Base-by-base conservation (phyloP, 2,797 vertebrate species). In the Sebastes vulpes region DNA sequence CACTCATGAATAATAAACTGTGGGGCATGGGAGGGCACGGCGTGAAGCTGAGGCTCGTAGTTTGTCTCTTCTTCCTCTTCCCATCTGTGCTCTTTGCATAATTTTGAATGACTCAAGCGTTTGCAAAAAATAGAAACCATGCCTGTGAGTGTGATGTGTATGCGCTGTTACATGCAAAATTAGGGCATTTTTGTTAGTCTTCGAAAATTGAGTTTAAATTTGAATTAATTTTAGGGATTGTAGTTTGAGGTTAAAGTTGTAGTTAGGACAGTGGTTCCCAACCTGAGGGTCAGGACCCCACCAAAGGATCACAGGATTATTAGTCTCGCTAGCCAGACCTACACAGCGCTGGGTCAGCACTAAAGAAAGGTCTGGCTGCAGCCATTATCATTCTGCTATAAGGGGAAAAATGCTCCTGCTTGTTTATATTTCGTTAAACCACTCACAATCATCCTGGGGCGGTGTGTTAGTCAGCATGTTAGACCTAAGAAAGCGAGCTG, bases 1-100 rank as follows among this genome's bases (percentile, higher is more conserved):
- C 29, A 73, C 56, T 79, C 75, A 81, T 82, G 79, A 83, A 82
- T 81, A 87, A 88, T 75, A 67, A 76, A 75, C 53, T 56, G 31
- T 20, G 7, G 72, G 54, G 63, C 80, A 67, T 65, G 63, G 53
- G 57, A 84, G 86, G 72, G 6, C 50, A 59, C 2, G 9, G 16
- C 54, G 53, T 59, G 46, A 68, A 57, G 54, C 54, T 59, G 25
- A 53, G 42, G 60, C 72, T 79, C 53, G 6, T 48, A 50, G 18
- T 75, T 82, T 65, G 28, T 78, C 28, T 66, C 48, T 38, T 63
- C 48, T 57, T 74, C 29, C 35, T 50, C 35, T 69, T 80, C 14
- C 31, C 58, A 69, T 74, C 42, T 68, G 42, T 60, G 65, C 42
- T 42, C 20, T 73, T 65, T 65, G 3, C 58, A 5, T 23, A 16